Evolutionary conservation across 2,797 vertebrate genomes (phyloP), one percentile per base, ranked within the genome.

Genomic region (Lepilemur ruficaudatus): DNA sequence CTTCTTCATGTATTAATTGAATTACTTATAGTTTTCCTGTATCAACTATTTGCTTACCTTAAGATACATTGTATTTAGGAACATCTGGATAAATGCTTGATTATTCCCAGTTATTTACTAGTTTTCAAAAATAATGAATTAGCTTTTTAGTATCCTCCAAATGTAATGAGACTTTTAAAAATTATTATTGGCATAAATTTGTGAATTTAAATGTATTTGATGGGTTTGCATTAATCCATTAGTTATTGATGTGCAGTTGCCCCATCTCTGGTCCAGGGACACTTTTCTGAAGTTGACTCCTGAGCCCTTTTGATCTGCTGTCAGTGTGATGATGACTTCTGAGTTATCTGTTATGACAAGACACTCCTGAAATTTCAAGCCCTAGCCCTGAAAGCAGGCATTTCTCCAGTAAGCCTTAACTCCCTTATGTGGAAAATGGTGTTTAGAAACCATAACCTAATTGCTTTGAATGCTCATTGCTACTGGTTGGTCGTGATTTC

Each of bases 101-200:
- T 85, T 59, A 20, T 96, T 89, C 67, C 10, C 48, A 86, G 76
- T 94, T 93, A 55, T 61, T 70, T 89, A 48, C 20, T 80, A 69
- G 35, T 59, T 88, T 92, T 83, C 32, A 84, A 61, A 91, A 89
- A 75, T 55, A 80, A 63, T 67, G 25, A 57, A 35, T 81, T 63
- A 55, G 9, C 79, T 79, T 83, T 67, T 61, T 89, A 38, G 15
- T 13, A 20, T 84, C n/a, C 70, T 88, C 23, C 17, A 85, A 85
- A 48, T 52, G 22, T 35, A 52, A 46, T 65, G 15, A 55, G 28
- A 41, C 30, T 48, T 52, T 70, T 69, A 38, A 38, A 38, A 38
- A 50, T 86, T 52, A 50, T 83, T 70, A 41, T 79, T 17, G 72
- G 7, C 48, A 82, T 79, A 50, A 50, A 55, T 20, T 87, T 46